A percentile compares a stretch with the other conserved stretches of the same genome.
phyloP scores from a whole-genome alignment of 2,113 vertebrate species.

The Canis aureus region DNA sequence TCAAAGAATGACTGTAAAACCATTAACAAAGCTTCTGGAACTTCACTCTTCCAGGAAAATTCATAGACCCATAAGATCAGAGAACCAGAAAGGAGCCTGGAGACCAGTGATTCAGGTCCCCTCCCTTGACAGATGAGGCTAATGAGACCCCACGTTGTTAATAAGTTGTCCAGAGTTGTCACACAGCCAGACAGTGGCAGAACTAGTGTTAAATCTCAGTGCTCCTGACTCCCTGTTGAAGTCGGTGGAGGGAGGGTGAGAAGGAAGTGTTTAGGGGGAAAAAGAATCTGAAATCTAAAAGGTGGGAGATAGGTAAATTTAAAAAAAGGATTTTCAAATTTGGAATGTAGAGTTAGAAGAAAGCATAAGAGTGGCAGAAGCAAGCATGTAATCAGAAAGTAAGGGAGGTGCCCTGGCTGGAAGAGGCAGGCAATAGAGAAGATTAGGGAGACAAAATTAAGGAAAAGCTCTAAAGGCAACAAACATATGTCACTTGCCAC shows the following conservation, averaged over 20 bases:
- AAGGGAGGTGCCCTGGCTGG: not conserved
- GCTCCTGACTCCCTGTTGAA: accelerated
- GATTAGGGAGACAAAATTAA: not conserved
- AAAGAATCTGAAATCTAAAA: not conserved
- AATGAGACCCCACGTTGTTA: not conserved
- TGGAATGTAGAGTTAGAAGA: not conserved
- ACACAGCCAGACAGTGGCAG: not conserved
- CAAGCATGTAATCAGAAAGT: not conserved
- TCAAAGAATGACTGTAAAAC: not conserved
- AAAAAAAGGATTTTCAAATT: not conserved
- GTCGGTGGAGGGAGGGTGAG: not conserved
- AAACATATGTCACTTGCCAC: not conserved
- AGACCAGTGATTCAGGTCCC: no score
- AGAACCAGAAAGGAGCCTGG: not conserved
- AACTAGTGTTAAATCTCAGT: not conserved
- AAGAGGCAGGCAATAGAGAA: not conserved
- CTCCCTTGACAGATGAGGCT: not conserved
- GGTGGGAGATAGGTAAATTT: not conserved
- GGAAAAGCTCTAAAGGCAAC: not conserved
- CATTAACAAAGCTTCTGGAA: not conserved
- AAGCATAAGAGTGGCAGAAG: not conserved
- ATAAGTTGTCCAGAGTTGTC: not conserved
- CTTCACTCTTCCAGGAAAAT: not conserved
- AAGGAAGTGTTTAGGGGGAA: not conserved
- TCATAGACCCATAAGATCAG: not conserved